A percentile compares a stretch with the other conserved stretches of the same genome.
phyloP scores from a whole-genome alignment of 64 coral and sea anemone genomes.

The Pachyseris speciosa region DNA sequence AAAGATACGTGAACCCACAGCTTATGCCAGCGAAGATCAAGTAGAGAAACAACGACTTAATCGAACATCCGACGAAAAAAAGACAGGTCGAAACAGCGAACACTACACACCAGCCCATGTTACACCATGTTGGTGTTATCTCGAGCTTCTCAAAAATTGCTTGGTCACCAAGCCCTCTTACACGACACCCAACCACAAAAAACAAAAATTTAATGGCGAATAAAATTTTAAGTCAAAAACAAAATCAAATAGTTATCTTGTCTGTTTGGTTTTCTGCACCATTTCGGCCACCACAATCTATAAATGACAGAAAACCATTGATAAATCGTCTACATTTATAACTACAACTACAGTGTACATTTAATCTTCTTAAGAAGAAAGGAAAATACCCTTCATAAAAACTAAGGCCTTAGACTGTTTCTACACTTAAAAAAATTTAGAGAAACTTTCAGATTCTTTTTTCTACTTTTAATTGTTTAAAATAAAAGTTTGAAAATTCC shows the following conservation, averaged over 20 bases:
- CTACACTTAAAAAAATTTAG: no score
- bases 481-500: neutral
- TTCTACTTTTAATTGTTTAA: neutral
- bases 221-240: no score
- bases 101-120: conserved; percentile 61
- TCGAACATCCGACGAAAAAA: conserved; percentile 73
- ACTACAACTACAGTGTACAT: no score
- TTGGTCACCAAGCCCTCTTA: neutral
- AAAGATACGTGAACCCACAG: conserved; percentile 58
- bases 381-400: no score
- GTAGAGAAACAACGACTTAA: conserved; percentile 67
- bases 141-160: neutral
- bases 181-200: neutral
- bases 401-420: no score
- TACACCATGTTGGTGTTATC: conserved; percentile 51
- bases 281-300: no score
- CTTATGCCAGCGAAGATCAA: conserved; percentile 20
- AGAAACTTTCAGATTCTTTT: neutral
- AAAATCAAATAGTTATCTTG: no score
- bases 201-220: no score
- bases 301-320: no score
- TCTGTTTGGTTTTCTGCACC: no score
- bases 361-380: no score
- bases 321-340: no score
- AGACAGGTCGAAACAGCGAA: conserved; percentile 12